Evolutionary conservation across 2,888 invertebrate species (phyloP).

Genomic region (Yponomeuta malinellus): DNA sequence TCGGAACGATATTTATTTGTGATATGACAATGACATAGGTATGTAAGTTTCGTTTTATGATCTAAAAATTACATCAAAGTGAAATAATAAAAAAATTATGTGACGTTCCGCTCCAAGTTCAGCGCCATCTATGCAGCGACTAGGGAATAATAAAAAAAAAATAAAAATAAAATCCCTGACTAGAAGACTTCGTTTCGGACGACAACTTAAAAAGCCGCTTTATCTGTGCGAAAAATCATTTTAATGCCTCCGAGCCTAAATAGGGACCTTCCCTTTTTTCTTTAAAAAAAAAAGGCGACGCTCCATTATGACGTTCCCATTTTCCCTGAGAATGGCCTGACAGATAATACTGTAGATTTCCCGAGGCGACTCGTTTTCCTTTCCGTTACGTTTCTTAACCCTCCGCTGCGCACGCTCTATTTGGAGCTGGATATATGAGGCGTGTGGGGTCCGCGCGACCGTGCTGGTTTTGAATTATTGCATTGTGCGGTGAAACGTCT

Average conservation of each 20-base stretch:
- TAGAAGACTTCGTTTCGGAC: not conserved
- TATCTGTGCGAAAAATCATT: not conserved
- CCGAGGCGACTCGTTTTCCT: constrained; percentile 5
- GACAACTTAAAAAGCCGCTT: not conserved
- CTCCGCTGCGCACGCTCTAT: not conserved
- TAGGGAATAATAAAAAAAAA: too few species aligned
- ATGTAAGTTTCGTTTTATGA: too few species aligned
- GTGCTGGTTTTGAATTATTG: too few species aligned
- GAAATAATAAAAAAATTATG: too few species aligned
- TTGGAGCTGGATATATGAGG: not conserved
- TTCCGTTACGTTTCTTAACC: constrained; percentile 1
- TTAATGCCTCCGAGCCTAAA: not conserved
- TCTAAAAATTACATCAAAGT: too few species aligned
- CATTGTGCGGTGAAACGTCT: too few species aligned
- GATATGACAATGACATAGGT: too few species aligned
- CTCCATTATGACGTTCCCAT: constrained; percentile 7
- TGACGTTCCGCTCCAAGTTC: too few species aligned
- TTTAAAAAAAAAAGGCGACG: not conserved
- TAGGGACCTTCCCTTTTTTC: not conserved
- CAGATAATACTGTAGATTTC: constrained; percentile 5
- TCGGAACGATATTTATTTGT: too few species aligned
- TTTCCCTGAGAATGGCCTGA: not conserved
- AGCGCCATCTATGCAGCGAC: too few species aligned
- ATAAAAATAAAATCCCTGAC: too few species aligned
- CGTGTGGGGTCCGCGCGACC: too few species aligned